These are phyloP conservation scores for Gymnobelideus leadbeateri DNA, from an alignment of 2,113 vertebrate species.

Conservation along the genomic window DNA sequence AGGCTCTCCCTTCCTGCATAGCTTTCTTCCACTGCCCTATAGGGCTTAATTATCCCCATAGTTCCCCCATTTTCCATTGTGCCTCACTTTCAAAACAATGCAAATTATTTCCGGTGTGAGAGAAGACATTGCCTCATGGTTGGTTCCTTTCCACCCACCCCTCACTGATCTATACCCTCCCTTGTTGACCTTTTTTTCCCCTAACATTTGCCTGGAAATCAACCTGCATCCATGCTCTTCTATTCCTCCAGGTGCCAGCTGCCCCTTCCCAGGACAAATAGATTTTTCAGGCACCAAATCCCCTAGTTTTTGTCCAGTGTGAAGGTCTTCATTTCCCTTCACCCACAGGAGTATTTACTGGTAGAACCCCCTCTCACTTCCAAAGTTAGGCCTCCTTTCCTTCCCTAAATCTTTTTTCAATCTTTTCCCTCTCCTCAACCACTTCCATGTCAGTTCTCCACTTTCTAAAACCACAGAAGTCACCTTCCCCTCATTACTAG, in stretches of 20 bases:
- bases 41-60: neutral
- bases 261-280: neutral
- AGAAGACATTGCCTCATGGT: neutral
- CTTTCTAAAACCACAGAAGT: neutral
- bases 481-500: neutral
- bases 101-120: neutral
- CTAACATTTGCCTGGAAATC: neutral
- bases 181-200: neutral
- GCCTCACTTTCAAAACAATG: neutral
- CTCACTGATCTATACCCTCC: neutral
- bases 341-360: neutral
- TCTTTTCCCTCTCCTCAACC: neutral
- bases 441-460: neutral
- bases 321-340: neutral
- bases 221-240: neutral
- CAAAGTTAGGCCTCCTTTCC: neutral
- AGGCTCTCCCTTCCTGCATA: neutral
- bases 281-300: neutral
- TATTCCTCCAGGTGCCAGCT: neutral
- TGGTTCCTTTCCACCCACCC: neutral
- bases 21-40: neutral
- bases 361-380: neutral
- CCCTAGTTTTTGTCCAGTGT: neutral
- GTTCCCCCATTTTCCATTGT: neutral
- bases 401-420: neutral